Evolutionary conservation across 2,888 invertebrate genomes (phyloP).

Genomic region (Eilema depressum): DNA sequence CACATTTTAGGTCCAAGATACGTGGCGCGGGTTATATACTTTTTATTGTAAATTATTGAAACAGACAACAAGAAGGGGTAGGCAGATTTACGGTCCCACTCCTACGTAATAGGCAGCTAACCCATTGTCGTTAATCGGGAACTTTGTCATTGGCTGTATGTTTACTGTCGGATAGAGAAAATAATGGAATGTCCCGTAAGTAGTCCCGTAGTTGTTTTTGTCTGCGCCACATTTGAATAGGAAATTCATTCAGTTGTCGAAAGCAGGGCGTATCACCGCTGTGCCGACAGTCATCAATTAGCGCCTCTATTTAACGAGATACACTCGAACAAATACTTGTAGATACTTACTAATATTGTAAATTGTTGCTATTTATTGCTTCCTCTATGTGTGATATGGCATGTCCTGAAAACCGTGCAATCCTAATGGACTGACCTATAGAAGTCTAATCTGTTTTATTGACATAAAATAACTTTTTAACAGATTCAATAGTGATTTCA

Average conservation of each 20-base stretch:
- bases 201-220: slow-evolving; percentile 49
- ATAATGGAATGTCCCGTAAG: slow-evolving; percentile 30
- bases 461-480: too few relatives aligned
- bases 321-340: slow-evolving; percentile 28
- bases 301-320: slow-evolving; percentile 49
- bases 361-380: not conserved
- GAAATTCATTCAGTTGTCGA: slow-evolving; percentile 59
- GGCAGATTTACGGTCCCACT: too few relatives aligned
- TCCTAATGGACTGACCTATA: too few relatives aligned
- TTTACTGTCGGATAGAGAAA: not conserved
- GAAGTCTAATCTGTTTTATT: too few relatives aligned
- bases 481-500: too few relatives aligned
- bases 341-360: slow-evolving; percentile 21
- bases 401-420: not conserved
- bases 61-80: too few relatives aligned
- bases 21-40: too few relatives aligned
- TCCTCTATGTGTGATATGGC: not conserved
- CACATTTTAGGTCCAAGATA: too few relatives aligned
- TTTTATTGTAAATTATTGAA: too few relatives aligned
- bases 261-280: slow-evolving; percentile 62
- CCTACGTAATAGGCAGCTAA: too few relatives aligned
- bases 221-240: slow-evolving; percentile 51
- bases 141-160: too few relatives aligned
- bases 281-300: slow-evolving; percentile 59
- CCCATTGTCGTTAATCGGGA: too few relatives aligned